Base-by-base conservation (phyloP, 1,140 invertebrate species). In the Drosophila repletoides region DNA sequence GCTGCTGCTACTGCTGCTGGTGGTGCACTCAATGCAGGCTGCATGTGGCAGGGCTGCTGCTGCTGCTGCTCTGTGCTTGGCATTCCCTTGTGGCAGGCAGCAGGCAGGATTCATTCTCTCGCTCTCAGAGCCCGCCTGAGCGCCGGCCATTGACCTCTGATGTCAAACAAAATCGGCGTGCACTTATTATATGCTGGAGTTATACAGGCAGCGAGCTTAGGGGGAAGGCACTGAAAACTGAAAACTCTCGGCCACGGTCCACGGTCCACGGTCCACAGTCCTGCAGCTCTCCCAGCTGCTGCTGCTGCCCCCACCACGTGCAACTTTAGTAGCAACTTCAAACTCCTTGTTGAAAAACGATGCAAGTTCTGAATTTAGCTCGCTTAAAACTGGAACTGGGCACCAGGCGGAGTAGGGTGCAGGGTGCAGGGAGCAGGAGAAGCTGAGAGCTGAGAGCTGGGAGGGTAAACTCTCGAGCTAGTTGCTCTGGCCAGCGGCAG, bases 161-260 rank as follows among this genome's bases (percentile, higher is more conserved):
- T 86, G 80, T 80, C 75, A 84, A 84, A 86, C 81, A 75, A 84
- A 86, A 86, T 84, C 80, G 75, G 80, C 71, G 71, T 66, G 71
- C 80, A 76, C 67, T 72, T 86, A 84, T 84, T 84, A 83, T 70
- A 69, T 69, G 56, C 36, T 41, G 45, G 45, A 40, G 24, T 26
- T 15, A 4, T 6, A 46, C 2, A n/a, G 5, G 36, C n/a, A 1
- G 9, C 22, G 7, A 24, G 9, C 14, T 6, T 9, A 33, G 9
- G 36, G 14, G 24, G 6, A 28, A 9, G 15, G 31, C 4, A 17
- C 6, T 19, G 6, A 17, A 5, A 2, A 15, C 15, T 33, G 24
- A 5, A 49, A 60, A 73, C 69, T 66, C 76, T 83, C 72, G 77
- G 81, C 77, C 77, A 81, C 59, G 73, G 77, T 81, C 77, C 73